A percentile compares a stretch with the other conserved stretches of the same genome.
Evolutionary conservation across 2,113 vertebrate genomes (phyloP).

Genomic region (Dasypus novemcinctus): DNA sequence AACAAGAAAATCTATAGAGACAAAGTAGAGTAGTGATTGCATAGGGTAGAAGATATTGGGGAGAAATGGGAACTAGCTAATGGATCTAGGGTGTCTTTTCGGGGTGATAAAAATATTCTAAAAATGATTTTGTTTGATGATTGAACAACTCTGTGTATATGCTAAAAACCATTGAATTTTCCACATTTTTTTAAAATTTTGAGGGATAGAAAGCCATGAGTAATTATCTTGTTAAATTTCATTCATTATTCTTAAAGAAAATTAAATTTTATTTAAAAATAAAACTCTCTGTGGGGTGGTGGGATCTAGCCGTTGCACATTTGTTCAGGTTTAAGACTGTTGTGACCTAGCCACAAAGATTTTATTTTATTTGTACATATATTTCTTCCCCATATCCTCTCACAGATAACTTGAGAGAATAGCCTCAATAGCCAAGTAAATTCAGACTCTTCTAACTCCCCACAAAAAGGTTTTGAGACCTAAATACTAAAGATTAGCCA

Average conservation of each 20-base stretch:
- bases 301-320: not conserved
- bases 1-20: not conserved
- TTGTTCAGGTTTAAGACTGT: not conserved
- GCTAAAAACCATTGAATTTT: not conserved
- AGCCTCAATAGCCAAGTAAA: not conserved
- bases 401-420: not conserved
- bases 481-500: conserved; percentile 39
- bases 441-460: not conserved
- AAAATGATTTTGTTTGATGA: not conserved
- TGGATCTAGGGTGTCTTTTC: not conserved
- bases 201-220: not conserved
- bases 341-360: not conserved
- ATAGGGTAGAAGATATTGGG: not conserved
- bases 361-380: not conserved
- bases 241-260: conserved; percentile 19
- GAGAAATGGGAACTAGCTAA: not conserved
- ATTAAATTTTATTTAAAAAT: conserved; percentile 41
- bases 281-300: not conserved
- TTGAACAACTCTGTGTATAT: not conserved
- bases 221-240: not conserved
- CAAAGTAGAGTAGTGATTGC: not conserved
- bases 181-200: not conserved
- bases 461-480: not conserved
- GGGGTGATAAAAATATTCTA: not conserved
- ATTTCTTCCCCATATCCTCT: not conserved